These are phyloP conservation scores for Morus bassanus DNA, from an alignment of 2,797 vertebrate species.

Conservation along the genomic window DNA sequence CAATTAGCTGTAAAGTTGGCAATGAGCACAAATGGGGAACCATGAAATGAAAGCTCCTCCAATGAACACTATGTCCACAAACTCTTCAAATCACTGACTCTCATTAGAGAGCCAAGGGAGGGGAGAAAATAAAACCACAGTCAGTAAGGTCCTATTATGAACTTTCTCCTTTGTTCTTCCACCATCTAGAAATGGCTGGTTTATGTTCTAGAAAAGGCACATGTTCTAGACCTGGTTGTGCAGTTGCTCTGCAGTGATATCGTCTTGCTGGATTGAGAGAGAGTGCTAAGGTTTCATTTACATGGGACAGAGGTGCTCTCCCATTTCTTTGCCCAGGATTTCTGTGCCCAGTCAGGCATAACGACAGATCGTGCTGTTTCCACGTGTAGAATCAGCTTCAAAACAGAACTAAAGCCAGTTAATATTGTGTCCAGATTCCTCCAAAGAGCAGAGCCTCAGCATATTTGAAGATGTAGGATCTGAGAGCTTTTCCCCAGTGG, in stretches of 20 bases:
- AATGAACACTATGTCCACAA: conserved; percentile 27
- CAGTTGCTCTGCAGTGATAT: not conserved
- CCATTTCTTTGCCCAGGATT: not conserved
- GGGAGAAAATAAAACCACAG: conserved; percentile 38
- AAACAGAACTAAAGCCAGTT: not conserved
- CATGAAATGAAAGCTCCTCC: conserved; percentile 44
- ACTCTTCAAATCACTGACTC: conserved; percentile 20
- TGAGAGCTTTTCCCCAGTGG: not conserved
- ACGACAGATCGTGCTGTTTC: not conserved
- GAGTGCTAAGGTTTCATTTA: not conserved
- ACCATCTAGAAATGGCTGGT: not conserved
- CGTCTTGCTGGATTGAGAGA: not conserved
- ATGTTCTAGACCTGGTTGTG: not conserved
- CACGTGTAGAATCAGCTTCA: not conserved
- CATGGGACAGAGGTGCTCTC: not conserved
- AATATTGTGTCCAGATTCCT: not conserved
- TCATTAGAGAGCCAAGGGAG: conserved; percentile 9
- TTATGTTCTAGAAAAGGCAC: not conserved
- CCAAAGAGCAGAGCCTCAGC: not conserved
- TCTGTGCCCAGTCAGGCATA: not conserved
- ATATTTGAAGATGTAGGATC: not conserved
- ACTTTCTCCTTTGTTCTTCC: conserved; percentile 36
- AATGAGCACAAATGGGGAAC: conserved; percentile 40
- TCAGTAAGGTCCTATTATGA: conserved; percentile 29
- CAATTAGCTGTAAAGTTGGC: conserved; percentile 60